Evolutionary conservation across 2,888 invertebrate genomes (phyloP).

Genomic region (Drosophila setosimentum): DNA sequence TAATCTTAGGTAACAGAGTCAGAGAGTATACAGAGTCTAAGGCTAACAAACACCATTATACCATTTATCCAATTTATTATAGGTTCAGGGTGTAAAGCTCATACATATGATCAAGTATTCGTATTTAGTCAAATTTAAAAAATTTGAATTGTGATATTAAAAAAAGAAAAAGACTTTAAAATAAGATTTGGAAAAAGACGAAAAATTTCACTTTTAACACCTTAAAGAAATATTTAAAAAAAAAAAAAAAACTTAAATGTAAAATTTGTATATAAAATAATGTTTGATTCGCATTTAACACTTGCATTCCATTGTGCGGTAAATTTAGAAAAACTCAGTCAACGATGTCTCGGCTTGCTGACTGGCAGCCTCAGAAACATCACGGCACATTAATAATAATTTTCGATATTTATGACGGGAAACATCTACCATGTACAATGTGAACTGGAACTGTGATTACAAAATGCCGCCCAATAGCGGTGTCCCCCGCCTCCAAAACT

Average conservation of each 20-base stretch:
- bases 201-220: neutral
- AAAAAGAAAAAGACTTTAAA: neutral
- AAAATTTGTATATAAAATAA: neutral
- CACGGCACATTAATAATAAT: conserved; percentile 74
- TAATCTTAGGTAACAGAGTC: too few relatives aligned
- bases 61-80: too few relatives aligned
- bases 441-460: conserved; percentile 74
- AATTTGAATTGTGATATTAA: neutral
- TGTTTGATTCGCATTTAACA: neutral
- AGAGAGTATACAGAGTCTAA: neutral
- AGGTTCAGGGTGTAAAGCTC: neutral
- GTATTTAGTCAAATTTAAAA: neutral
- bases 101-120: neutral
- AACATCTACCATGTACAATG: conserved; percentile 68
- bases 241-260: neutral
- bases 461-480: conserved; percentile 51
- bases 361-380: conserved; percentile 51
- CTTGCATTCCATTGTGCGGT: conserved; percentile 31
- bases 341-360: conserved; percentile 52
- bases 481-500: conserved; percentile 30
- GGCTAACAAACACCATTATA: neutral
- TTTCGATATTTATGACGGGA: conserved; percentile 78
- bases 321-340: conserved; percentile 50
- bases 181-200: neutral
- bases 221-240: neutral